Evolutionary conservation across 1,140 invertebrate species (phyloP).

Genomic region (Drosophila simulans): DNA sequence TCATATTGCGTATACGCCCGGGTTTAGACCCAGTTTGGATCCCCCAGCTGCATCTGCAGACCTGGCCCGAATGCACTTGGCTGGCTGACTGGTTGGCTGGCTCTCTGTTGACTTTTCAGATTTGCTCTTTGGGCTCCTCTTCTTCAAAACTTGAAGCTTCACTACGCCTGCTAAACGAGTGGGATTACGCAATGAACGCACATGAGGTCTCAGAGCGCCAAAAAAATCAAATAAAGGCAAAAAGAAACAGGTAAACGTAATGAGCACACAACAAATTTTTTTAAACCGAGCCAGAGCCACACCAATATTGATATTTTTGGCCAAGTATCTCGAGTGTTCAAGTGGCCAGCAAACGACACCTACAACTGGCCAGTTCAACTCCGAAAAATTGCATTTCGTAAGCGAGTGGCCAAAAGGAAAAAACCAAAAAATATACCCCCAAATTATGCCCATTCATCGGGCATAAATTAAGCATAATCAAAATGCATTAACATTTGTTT

Average conservation of each 20-base stretch:
- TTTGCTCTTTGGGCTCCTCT: slow-evolving; percentile 62
- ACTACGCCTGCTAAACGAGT: slow-evolving; percentile 76
- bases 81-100: slow-evolving; percentile 47
- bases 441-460: slow-evolving; percentile 68
- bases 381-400: slow-evolving; percentile 64
- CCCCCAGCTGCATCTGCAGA: slow-evolving; percentile 37
- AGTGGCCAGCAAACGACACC: slow-evolving; percentile 61
- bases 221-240: slow-evolving; percentile 1
- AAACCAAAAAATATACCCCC: slow-evolving; percentile 15
- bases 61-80: slow-evolving; percentile 65
- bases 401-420: slow-evolving; percentile 35
- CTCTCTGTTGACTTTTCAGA: slow-evolving; percentile 77
- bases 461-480: slow-evolving; percentile 77
- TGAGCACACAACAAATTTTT: slow-evolving; percentile 54
- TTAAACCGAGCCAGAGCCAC: slow-evolving; percentile 37
- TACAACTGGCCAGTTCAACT: slow-evolving; percentile 56
- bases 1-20: slow-evolving; percentile 48
- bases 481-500: slow-evolving; percentile 80
- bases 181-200: slow-evolving; percentile 75
- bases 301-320: slow-evolving; percentile 78
- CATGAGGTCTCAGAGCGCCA: slow-evolving; percentile 56
- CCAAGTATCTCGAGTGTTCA: slow-evolving; percentile 58
- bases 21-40: slow-evolving; percentile 13
- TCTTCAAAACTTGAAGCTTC: slow-evolving; percentile 42
- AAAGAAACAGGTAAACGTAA: slow-evolving; percentile 69